Evolutionary conservation across 1,140 invertebrate species (phyloP), one percentile per base, ranked within the genome.

Genomic region (Trigoniulus corallinus): DNA sequence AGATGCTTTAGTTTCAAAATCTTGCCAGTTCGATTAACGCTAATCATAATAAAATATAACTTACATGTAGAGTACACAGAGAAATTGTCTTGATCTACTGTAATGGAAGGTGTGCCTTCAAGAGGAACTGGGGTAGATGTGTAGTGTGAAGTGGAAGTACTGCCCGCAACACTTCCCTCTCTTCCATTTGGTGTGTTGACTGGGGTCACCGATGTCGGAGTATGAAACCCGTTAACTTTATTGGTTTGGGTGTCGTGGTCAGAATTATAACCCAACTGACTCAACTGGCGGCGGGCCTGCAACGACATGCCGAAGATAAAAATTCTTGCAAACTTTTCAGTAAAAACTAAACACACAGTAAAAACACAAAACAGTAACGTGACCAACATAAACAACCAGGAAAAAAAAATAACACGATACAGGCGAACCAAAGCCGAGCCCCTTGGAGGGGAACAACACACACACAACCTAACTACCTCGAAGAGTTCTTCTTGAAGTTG

Each of bases 401-500:
- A n/a, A n/a, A n/a, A n/a, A n/a, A n/a, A n/a, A n/a, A n/a, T n/a
- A n/a, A n/a, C n/a, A n/a, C n/a, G n/a, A n/a, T n/a, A n/a, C n/a
- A n/a, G n/a, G n/a, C n/a, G n/a, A n/a, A n/a, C n/a, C n/a, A n/a
- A n/a, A n/a, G n/a, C n/a, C n/a, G n/a, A n/a, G n/a, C n/a, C n/a
- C n/a, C n/a, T n/a, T n/a, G n/a, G n/a, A n/a, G n/a, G n/a, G n/a
- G n/a, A n/a, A n/a, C n/a, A n/a, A n/a, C 37, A 39, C 37, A 39
- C 12, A 39, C 37, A 39, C 12, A 39, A 39, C 37, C 12, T 39
- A 12, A 39, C 37, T 39, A 12, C 81, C 72, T 86, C 82, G 61
- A 79, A 77, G 34, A 89, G 68, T 63, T 88, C 84, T 57, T 84
- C 79, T 61, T 87, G 79, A 21, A 85, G 76, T 57, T 88, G 80